Percentiles rank a stretch among this genome's conserved stretches.
Evolutionary conservation across 2,888 invertebrate species (phyloP).

Genomic region (Rutpela maculata): DNA sequence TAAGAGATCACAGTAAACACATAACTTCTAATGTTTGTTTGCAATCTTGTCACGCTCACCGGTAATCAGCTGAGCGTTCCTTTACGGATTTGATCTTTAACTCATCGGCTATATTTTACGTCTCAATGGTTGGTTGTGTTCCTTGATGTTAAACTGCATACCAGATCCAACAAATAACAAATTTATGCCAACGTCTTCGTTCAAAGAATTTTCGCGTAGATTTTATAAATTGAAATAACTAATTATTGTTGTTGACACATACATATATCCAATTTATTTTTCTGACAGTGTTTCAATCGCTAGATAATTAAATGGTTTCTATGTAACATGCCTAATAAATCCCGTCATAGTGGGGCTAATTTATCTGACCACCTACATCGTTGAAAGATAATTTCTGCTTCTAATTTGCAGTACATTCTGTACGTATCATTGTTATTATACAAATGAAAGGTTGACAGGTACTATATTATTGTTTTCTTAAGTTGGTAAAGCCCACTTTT

Average conservation of each 20-base stretch:
- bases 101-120: neutral
- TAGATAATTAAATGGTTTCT: neutral
- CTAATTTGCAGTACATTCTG: slow-evolving; percentile 16
- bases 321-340: neutral
- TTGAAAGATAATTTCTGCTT: slow-evolving; percentile 18
- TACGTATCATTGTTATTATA: slow-evolving; percentile 10
- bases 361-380: slow-evolving; percentile 9
- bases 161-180: no score
- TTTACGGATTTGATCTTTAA: slow-evolving; percentile 21
- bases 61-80: slow-evolving; percentile 25
- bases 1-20: slow-evolving; percentile 35
- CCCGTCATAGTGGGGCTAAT: neutral
- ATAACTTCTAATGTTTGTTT: slow-evolving; percentile 36
- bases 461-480: slow-evolving; percentile 4
- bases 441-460: slow-evolving; percentile 24
- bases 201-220: neutral
- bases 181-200: neutral
- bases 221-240: neutral
- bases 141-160: no score
- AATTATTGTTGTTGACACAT: neutral
- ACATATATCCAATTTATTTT: neutral
- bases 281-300: neutral
- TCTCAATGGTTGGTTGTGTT: neutral
- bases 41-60: slow-evolving; percentile 16
- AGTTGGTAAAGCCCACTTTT: neutral